Conservation (phyloP, 2,797 vertebrate genomes). For the Parauchenoglanis ngamensis region DNA sequence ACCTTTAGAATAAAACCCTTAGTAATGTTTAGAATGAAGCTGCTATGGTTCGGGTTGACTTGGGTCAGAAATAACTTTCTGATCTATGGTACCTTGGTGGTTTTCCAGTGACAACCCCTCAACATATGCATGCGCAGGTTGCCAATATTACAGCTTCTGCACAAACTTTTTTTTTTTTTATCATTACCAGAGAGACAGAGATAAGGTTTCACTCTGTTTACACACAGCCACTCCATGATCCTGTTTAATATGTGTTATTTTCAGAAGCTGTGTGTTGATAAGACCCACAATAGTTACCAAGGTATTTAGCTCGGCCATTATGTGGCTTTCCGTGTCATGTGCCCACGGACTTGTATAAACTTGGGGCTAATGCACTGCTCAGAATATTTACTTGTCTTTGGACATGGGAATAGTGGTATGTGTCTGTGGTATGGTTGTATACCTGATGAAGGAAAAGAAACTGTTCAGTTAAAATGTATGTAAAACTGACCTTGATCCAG, state of each 20-base stretch:
- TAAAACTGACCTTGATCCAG: constrained; percentile 85
- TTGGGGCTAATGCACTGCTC: neutral
- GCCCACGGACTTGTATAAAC: neutral
- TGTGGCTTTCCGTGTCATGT: neutral
- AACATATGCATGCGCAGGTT: constrained; percentile 24
- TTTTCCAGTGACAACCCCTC: neutral
- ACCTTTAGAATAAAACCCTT: neutral
- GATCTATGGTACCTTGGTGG: neutral
- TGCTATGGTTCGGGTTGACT: neutral
- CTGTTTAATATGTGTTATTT: constrained; percentile 20
- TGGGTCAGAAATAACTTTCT: neutral
- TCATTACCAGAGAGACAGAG: neutral
- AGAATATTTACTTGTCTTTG: neutral
- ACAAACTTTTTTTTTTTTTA: constrained; percentile 14
- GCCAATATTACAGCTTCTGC: neutral
- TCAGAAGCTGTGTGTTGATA: constrained; percentile 20
- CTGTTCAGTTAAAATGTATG: neutral
- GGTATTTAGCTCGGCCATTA: constrained; percentile 20
- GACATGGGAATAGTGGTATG: neutral
- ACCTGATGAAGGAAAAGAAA: neutral
- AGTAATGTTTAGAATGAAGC: neutral
- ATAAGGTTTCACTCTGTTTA: constrained; percentile 29
- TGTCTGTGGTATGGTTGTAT: neutral
- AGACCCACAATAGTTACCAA: constrained; percentile 25
- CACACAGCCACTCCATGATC: neutral